These are phyloP conservation scores for Arrhamphus sclerolepis DNA, from an alignment of 2,797 vertebrate genomes.

Conservation along the genomic window DNA sequence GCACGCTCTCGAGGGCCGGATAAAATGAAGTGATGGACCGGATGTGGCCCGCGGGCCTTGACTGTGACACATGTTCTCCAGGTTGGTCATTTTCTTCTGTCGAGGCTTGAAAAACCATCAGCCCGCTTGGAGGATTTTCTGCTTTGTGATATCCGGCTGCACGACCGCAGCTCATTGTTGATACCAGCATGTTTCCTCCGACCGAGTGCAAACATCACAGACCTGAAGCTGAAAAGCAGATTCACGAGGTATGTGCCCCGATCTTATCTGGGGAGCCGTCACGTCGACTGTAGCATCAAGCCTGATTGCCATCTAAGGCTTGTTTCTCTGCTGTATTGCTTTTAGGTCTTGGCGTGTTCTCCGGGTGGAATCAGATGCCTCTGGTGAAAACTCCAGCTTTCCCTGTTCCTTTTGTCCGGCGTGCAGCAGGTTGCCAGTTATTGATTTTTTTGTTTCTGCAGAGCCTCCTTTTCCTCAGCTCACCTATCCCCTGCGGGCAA, in stretches of 20 bases:
- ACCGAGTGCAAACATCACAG: conserved; percentile 21
- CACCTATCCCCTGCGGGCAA: conserved; percentile 42
- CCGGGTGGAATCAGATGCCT: conserved; percentile 19
- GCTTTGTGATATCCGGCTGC: background rate
- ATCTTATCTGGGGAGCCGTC: conserved; percentile 51
- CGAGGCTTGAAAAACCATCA: background rate
- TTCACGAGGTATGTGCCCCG: conserved; percentile 10
- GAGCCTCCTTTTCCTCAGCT: conserved; percentile 35
- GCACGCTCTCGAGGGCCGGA: no score
- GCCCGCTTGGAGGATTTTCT: background rate
- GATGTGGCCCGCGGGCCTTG: no score
- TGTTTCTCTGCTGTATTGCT: conserved; percentile 1
- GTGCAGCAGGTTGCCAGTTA: conserved; percentile 32
- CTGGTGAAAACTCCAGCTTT: conserved; percentile 33
- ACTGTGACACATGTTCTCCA: no score
- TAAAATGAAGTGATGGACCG: no score
- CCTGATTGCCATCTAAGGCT: conserved; percentile 28
- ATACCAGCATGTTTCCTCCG: conserved; percentile 29
- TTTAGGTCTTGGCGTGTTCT: conserved; percentile 1
- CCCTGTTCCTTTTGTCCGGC: conserved; percentile 27
- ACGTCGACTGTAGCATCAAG: conserved; percentile 32
- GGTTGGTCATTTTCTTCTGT: conserved; percentile 1
- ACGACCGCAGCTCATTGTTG: conserved; percentile 18
- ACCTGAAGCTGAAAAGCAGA: conserved; percentile 41
- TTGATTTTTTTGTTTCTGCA: conserved; percentile 44